These are phyloP conservation scores for Drosophila leontia DNA, from an alignment of 1,140 invertebrate species.

Conservation along the genomic window DNA sequence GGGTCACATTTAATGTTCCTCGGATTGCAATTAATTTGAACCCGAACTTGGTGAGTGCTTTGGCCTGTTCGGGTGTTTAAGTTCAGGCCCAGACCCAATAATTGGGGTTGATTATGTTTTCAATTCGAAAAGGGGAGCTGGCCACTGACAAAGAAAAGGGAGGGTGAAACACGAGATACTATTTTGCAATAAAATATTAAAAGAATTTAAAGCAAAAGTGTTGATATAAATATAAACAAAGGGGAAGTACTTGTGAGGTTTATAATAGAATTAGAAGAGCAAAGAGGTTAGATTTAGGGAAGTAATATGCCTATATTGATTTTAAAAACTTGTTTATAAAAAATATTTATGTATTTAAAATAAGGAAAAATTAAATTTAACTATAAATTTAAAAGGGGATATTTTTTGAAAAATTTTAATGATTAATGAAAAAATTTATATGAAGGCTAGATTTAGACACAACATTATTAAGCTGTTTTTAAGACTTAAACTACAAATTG, in stretches of 20 bases:
- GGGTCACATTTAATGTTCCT: slow-evolving; percentile 75
- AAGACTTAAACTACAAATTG: no score
- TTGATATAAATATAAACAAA: not conserved
- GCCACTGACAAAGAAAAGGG: not conserved
- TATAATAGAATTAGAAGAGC: not conserved
- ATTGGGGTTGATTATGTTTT: slow-evolving; percentile 59
- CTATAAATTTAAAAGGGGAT: no score
- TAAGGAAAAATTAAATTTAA: not conserved
- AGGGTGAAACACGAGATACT: not conserved
- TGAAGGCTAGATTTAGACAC: no score
- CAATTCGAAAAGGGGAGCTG: not conserved
- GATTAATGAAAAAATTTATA: no score
- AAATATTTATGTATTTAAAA: not conserved
- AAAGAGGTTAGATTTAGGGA: not conserved
- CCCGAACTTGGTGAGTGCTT: slow-evolving; percentile 54
- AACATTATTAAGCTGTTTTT: no score
- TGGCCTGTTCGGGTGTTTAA: slow-evolving; percentile 43
- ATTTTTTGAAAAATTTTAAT: no score
- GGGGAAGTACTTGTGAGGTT: not conserved
- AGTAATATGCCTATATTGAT: not conserved
- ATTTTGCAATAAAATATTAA: not conserved
- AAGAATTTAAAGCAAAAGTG: not conserved
- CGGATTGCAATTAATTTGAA: slow-evolving; percentile 81
- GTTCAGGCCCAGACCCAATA: slow-evolving; percentile 48
- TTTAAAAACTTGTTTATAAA: not conserved